Conservation (phyloP, 2,113 vertebrate genomes). For the Oncorhynchus kisutch region DNA sequence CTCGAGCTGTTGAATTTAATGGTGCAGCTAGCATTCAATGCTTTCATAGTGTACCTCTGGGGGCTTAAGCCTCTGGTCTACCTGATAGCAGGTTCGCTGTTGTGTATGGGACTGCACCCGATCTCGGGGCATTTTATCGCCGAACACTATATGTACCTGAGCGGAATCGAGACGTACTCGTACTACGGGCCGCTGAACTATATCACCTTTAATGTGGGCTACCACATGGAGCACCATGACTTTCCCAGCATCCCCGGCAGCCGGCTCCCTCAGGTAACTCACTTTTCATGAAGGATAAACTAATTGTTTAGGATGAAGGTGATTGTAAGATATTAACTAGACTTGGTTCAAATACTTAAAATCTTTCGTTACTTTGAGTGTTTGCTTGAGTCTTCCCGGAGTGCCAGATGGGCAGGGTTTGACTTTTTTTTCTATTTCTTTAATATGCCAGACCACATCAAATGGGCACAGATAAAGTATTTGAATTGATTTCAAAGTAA, state of each 20-base stretch:
- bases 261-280: slow-evolving; percentile 78
- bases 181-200: slow-evolving; percentile 86
- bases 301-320: no score
- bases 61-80: slow-evolving; percentile 81
- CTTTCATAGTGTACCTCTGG: slow-evolving; percentile 73
- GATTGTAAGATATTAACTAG: no score
- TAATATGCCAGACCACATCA: no score
- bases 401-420: no score
- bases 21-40: slow-evolving; percentile 71
- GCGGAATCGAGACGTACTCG: slow-evolving; percentile 87
- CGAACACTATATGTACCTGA: slow-evolving; percentile 86
- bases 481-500: no score
- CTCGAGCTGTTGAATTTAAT: slow-evolving; percentile 79
- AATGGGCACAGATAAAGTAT: no score
- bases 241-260: slow-evolving; percentile 87
- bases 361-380: no score
- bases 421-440: no score
- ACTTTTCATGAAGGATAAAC: no score
- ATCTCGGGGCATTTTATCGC: slow-evolving; percentile 89
- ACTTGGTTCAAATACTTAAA: no score
- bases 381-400: no score
- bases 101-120: slow-evolving; percentile 85
- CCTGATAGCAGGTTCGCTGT: slow-evolving; percentile 77
- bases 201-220: slow-evolving; percentile 88
- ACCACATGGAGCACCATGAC: slow-evolving; percentile 88